These are phyloP conservation scores for Martes martes DNA, from an alignment of 2,113 vertebrate species.

Conservation along the genomic window DNA sequence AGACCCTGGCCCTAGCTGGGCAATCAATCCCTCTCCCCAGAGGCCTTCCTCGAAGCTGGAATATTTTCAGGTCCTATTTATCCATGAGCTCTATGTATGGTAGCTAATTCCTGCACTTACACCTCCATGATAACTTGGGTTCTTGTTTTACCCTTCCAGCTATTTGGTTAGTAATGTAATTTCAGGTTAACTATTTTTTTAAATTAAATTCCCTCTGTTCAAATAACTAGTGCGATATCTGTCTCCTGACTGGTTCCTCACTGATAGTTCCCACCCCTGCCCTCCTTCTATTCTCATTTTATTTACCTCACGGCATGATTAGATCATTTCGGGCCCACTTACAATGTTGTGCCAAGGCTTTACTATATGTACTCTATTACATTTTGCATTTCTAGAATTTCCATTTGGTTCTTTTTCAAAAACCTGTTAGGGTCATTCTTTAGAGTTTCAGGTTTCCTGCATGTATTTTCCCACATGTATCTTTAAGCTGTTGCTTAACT, in stretches of 20 bases:
- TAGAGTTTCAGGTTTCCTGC: not conserved
- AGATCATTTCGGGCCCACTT: not conserved
- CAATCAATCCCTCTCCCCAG: not conserved
- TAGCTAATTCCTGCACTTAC: not conserved
- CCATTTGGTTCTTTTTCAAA: not conserved
- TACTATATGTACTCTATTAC: not conserved
- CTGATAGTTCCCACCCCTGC: not conserved
- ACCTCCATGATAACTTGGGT: not conserved
- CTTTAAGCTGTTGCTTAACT: not conserved
- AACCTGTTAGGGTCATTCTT: not conserved
- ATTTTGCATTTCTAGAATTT: not conserved
- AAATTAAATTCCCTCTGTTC: not conserved
- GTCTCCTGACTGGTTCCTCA: not conserved
- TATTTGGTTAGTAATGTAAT: not conserved
- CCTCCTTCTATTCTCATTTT: not conserved
- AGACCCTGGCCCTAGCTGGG: not conserved
- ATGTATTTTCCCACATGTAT: not conserved
- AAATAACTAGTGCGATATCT: not conserved
- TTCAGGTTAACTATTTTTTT: not conserved
- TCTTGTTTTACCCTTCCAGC: not conserved
- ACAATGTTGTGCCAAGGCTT: not conserved
- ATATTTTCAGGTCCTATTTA: not conserved
- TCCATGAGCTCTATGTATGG: not conserved
- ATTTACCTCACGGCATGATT: not conserved
- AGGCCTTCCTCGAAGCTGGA: not conserved